Evolutionary conservation across 2,797 vertebrate species (phyloP).

Genomic region (Melanotaenia parkinsoni): DNA sequence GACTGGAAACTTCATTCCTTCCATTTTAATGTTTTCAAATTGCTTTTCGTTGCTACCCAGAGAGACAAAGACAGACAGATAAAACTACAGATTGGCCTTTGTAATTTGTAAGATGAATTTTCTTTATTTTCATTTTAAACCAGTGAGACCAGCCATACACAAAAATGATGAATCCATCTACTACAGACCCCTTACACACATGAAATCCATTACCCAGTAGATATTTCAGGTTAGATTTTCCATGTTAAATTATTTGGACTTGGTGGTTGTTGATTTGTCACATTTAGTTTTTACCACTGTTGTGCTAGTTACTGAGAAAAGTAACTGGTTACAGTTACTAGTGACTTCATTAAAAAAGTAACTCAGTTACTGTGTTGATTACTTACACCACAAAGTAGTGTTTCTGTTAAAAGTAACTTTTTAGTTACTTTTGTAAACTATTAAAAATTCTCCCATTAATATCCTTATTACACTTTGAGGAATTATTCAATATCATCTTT

Average conservation of each 20-base stretch:
- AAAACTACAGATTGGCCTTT: not conserved
- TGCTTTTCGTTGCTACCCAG: not conserved
- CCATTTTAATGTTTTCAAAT: slow-evolving; percentile 1
- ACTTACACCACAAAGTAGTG: too few relatives aligned
- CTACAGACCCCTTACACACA: slow-evolving; percentile 15
- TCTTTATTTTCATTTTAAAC: not conserved
- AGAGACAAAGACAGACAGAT: not conserved
- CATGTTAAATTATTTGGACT: slow-evolving; percentile 23
- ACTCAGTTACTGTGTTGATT: too few relatives aligned
- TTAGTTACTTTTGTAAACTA: too few relatives aligned
- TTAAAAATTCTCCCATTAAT: too few relatives aligned
- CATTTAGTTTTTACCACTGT: too few relatives aligned
- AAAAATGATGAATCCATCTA: not conserved
- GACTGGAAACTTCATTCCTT: not conserved
- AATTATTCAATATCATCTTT: too few relatives aligned
- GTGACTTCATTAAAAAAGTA: too few relatives aligned
- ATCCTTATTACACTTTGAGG: too few relatives aligned
- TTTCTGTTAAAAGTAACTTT: too few relatives aligned
- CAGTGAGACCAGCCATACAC: not conserved
- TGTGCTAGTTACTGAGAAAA: too few relatives aligned
- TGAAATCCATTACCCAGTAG: slow-evolving; percentile 26
- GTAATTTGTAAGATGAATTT: not conserved
- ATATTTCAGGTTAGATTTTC: slow-evolving; percentile 22
- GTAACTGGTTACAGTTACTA: too few relatives aligned
- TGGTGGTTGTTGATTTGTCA: too few relatives aligned